Conservation (phyloP, 2,888 invertebrate genomes). For the Sphaeridia pumilis region DNA sequence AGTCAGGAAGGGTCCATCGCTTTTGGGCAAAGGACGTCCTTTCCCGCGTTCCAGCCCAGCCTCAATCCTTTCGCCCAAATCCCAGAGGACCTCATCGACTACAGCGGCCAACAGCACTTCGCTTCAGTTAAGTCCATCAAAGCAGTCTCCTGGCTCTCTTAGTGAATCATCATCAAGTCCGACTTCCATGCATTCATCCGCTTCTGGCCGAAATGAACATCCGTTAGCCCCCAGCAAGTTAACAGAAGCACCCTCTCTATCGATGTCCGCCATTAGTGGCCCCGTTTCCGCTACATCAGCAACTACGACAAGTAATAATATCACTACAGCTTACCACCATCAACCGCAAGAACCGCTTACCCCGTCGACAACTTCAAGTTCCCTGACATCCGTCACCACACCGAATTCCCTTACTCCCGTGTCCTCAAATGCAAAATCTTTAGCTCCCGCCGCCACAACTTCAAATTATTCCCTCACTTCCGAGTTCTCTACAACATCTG, state of each 20-base stretch:
- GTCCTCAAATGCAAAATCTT: constrained; percentile 28
- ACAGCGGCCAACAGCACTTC: constrained; percentile 32
- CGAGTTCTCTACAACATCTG: constrained; percentile 33
- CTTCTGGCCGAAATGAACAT: constrained; percentile 8
- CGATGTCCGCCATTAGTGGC: neutral
- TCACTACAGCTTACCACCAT: no score
- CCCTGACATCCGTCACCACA: constrained; percentile 34
- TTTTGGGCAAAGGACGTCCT: constrained; percentile 34
- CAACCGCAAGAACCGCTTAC: constrained; percentile 26
- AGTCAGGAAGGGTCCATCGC: constrained; percentile 36
- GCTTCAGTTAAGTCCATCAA: constrained; percentile 37
- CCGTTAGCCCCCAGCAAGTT: constrained; percentile 1
- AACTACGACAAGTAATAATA: constrained; percentile 7
- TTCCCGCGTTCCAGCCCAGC: constrained; percentile 35
- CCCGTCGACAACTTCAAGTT: constrained; percentile 35
- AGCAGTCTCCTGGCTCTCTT: constrained; percentile 38
- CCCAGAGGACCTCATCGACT: constrained; percentile 33
- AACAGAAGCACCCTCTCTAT: neutral
- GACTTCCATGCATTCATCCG: constrained; percentile 19
- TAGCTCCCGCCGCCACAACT: constrained; percentile 29
- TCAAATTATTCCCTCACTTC: constrained; percentile 35
- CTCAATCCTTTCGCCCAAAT: constrained; percentile 35
- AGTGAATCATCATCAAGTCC: constrained; percentile 38
- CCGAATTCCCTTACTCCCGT: constrained; percentile 34
- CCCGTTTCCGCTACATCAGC: constrained; percentile 4